Conservation (phyloP, 2,113 vertebrate genomes). For the Saguinus midas region DNA sequence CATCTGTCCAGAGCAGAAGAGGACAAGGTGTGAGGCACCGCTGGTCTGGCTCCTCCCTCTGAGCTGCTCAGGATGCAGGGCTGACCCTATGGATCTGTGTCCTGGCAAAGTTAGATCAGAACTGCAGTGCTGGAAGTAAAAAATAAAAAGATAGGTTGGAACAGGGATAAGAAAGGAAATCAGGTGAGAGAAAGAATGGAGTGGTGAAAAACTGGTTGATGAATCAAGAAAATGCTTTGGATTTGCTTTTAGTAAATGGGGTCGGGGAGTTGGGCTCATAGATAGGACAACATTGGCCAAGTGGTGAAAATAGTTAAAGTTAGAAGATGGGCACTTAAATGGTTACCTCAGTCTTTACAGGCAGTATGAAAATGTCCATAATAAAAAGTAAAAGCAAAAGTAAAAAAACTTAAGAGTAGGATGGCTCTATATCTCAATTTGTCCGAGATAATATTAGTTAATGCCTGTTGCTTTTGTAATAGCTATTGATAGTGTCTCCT, state of each 20-base stretch:
- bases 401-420: neutral
- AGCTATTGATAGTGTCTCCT: neutral
- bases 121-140: conserved; percentile 27
- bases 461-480: neutral
- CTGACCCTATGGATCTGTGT: neutral
- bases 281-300: neutral
- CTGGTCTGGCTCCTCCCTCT: neutral
- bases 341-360: neutral
- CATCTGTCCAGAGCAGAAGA: neutral
- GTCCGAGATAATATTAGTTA: neutral
- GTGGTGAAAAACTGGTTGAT: neutral
- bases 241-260: neutral
- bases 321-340: neutral
- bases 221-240: neutral
- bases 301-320: neutral
- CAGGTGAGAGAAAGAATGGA: neutral
- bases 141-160: neutral
- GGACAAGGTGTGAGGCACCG: neutral
- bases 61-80: neutral
- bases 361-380: neutral
- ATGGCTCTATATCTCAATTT: neutral
- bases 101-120: neutral
- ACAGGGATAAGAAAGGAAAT: neutral
- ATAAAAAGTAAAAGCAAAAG: neutral
- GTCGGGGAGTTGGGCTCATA: neutral